Base-by-base conservation (phyloP, 2,113 vertebrate species). In the Malaclemys terrapin region DNA sequence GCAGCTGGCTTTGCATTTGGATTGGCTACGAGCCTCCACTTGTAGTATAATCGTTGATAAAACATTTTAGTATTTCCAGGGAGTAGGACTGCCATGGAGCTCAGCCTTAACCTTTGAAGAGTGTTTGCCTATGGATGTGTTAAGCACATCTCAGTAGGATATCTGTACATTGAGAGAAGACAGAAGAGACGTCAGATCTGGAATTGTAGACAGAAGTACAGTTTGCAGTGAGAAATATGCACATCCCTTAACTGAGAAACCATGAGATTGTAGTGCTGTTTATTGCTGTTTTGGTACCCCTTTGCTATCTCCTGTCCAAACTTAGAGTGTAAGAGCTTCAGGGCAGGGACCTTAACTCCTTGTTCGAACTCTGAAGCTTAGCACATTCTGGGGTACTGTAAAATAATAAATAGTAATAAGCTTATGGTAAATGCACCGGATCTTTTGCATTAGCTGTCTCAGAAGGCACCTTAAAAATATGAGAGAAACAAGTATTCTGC, bases 21-120 rank as follows among this genome's bases (percentile, higher is more conserved):
- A 93, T 97, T 98, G 95, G 93, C 75, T 96, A 93, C 85, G 93
- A 91, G 93, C 92, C 94, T 93, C 88, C 95, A 96, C 96, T 97
- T 97, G 80, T 96, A 86, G 87, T 89, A 93, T 83, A 98, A 97
- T 94, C 93, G 82, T 96, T 89, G 93, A 93, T 95, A 96, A 94
- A 97, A 97, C 95, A 95, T 93, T 96, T 98, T 95, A 93, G 82
- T 95, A 96, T 94, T 95, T 82, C 79, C 89, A 96, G 54, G 14
- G 50, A 96, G 69, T 38, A 97, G 89, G 93, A 92, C 92, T 91
- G 90, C 91, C 57, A 79, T 82, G 91, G 84, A 96, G 78, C 80
- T 96, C 95, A 95, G 95, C 89, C 95, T 92, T 97, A 97, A 98
- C 97, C 96, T 96, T 94, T 93, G 86, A 95, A 87, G 90, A 97